Base-by-base conservation (phyloP, 2,888 invertebrate genomes). In the Girardia tigrina region DNA sequence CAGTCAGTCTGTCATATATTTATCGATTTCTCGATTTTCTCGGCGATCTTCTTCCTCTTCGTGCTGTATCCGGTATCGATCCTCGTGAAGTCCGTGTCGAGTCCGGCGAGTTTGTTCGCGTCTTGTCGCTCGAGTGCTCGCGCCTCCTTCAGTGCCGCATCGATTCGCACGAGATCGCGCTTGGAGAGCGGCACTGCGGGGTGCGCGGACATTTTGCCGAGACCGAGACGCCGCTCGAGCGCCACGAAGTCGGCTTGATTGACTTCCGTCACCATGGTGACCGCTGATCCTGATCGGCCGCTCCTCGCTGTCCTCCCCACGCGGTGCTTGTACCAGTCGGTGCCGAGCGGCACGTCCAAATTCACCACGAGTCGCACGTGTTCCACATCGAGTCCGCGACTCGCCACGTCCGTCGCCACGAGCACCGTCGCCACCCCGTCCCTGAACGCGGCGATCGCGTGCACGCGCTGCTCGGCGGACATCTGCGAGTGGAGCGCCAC, bases 311-410 rank as follows among this genome's bases (percentile, higher is more conserved):
- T 56, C n/a, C 56, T 4, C n/a, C 56, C 56, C 6, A 56, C 56
- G 4, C 56, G 56, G 23, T 56, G 56, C n/a, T 56, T 56, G n/a
- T 56, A 56, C 56, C 56, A 56, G 23, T 56, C 56, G 4, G 56
- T n/a, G 23, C 23, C 23, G 6, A 20, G 56, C 20, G 56, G 56
- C 56, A 56, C 6, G 23, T 56, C 56, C n/a, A 12, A 16, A 16
- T 56, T 56, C 20, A 56, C 56, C n/a, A 56, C 56, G 4, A 56
- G 56, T n/a, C 56, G 56, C 6, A 56, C 56, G 56, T 56, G 56
- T 6, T 56, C 56, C 6, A 56, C n/a, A 56, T 56, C 56, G 8
- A 56, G 4, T 56, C 56, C 56, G n/a, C 56, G 4, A 16, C 56
- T 56, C 2, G 56, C 56, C n/a, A 56, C 23, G 23, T 56, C 56